Evolutionary conservation across 2,888 invertebrate species (phyloP).

Genomic region (Drosophila neotestacea): DNA sequence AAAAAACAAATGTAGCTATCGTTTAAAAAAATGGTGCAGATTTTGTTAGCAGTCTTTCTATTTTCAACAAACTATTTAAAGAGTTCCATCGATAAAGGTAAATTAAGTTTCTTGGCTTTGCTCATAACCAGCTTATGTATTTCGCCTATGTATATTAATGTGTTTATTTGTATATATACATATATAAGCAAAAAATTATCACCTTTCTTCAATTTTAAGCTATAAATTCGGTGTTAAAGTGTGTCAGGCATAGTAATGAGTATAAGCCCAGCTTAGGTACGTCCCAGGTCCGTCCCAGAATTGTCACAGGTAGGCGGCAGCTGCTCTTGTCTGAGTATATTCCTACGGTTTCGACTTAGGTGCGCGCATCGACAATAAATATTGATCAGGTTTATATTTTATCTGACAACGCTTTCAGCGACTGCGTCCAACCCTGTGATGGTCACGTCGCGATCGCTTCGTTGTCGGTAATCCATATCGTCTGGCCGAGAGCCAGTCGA

Average conservation of each 20-base stretch:
- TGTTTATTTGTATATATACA: background rate
- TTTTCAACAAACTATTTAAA: background rate
- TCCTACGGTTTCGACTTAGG: slow-evolving; percentile 19
- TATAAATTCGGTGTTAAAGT: slow-evolving; percentile 43
- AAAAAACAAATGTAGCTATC: too few species aligned
- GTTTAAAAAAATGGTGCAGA: too few species aligned
- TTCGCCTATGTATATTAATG: too few species aligned
- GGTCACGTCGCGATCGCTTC: slow-evolving; percentile 50
- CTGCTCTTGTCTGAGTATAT: background rate
- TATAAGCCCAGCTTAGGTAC: slow-evolving; percentile 26
- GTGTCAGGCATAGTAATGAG: slow-evolving; percentile 69
- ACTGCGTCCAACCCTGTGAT: slow-evolving; percentile 23
- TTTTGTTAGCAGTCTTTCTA: too few species aligned
- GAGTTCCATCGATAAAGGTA: background rate
- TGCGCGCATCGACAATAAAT: slow-evolving; percentile 51
- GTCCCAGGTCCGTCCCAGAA: slow-evolving; percentile 22
- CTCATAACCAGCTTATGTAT: background rate
- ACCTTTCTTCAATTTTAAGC: slow-evolving; percentile 40
- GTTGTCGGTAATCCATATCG: slow-evolving; percentile 16
- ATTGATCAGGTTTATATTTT: slow-evolving; percentile 49
- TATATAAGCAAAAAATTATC: slow-evolving; percentile 36
- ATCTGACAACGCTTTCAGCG: slow-evolving; percentile 44
- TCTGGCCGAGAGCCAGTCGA: slow-evolving; percentile 8
- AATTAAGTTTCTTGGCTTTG: background rate
- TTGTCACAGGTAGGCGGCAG: slow-evolving; percentile 17